Conservation (phyloP, 1,140 invertebrate species). For the Bilobella aurantiaca region DNA sequence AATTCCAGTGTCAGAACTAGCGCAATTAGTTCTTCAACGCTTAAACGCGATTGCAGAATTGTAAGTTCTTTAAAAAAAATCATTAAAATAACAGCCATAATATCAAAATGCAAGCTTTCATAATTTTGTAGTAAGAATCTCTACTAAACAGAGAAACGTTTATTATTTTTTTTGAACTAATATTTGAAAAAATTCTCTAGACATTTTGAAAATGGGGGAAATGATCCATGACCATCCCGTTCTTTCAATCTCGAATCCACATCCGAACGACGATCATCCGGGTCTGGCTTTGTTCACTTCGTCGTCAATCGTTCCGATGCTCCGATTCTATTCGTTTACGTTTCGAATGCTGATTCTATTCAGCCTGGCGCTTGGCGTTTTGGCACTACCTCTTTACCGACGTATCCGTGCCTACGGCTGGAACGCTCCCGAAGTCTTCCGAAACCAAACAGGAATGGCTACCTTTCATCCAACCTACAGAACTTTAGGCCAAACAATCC, state of each 20-base stretch:
- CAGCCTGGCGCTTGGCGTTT: conserved; percentile 10
- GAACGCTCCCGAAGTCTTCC: conserved; percentile 20
- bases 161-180: neutral
- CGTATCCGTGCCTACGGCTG: conserved; percentile 16
- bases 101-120: too few relatives aligned
- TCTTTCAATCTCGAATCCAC: conserved; percentile 24
- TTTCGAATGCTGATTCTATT: conserved; percentile 25
- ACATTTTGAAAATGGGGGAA: conserved; percentile 13
- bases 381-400: conserved; percentile 23
- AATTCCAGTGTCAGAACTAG: too few relatives aligned
- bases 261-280: conserved; percentile 22
- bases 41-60: too few relatives aligned
- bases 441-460: conserved; percentile 11
- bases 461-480: conserved; percentile 8
- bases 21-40: too few relatives aligned
- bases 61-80: too few relatives aligned
- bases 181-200: conserved; percentile 4
- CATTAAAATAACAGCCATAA: too few relatives aligned
- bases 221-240: conserved; percentile 21
- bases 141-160: too few relatives aligned
- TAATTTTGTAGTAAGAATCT: too few relatives aligned
- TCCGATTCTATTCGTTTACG: conserved; percentile 31
- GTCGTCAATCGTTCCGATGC: conserved; percentile 21
- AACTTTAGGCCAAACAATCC: neutral
- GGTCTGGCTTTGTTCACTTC: conserved; percentile 23